phyloP scores from a whole-genome alignment of 1,140 invertebrate genomes.

The Drosophila kepulauana region DNA sequence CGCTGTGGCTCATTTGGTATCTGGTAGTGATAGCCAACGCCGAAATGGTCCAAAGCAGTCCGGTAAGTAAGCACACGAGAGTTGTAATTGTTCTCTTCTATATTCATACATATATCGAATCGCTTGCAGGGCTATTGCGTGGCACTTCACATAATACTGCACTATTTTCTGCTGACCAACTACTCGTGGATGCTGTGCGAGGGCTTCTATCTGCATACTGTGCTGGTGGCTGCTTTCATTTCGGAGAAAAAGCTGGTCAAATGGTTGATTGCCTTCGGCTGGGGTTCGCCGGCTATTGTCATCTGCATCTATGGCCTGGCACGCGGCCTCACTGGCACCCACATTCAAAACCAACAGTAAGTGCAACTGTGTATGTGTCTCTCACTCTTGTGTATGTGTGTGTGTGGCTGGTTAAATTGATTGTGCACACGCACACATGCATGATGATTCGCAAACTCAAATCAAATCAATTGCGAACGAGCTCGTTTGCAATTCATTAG shows the following conservation, averaged over 20 bases:
- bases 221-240: conserved; percentile 96
- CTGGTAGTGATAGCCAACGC: conserved; percentile 86
- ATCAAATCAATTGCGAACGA: conserved; percentile 40
- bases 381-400: neutral
- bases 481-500: conserved; percentile 57
- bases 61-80: conserved; percentile 80
- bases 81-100: too few relatives aligned
- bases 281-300: conserved; percentile 91
- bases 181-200: conserved; percentile 98
- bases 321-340: conserved; percentile 86
- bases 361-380: conserved; percentile 50
- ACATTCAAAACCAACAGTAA: conserved; percentile 87
- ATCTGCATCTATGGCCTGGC: conserved; percentile 89
- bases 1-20: conserved; percentile 89
- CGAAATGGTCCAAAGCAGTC: conserved; percentile 85
- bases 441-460: conserved; percentile 29
- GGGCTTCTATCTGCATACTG: conserved; percentile 96
- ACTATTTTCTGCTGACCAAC: conserved; percentile 96
- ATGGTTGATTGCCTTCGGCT: conserved; percentile 93
- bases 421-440: conserved; percentile 30
- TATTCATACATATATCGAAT: neutral
- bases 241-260: conserved; percentile 93
- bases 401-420: conserved; percentile 18
- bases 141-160: conserved; percentile 92
- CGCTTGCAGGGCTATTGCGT: conserved; percentile 91